phyloP scores from a whole-genome alignment of 1,140 invertebrate genomes.

The Cydia fagiglandana region DNA sequence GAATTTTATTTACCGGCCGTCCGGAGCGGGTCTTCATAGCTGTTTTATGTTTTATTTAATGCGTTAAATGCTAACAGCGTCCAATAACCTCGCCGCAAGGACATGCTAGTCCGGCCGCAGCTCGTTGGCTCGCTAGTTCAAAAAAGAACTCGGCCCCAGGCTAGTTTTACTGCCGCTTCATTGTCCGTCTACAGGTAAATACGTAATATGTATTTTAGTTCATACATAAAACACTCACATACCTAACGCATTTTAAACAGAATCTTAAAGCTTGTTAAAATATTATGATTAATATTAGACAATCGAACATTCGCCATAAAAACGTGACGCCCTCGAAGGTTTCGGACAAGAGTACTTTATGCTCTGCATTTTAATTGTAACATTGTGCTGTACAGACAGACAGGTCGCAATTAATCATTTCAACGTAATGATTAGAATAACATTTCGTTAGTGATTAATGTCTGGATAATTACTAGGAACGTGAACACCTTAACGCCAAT shows the following conservation, averaged over 20 bases:
- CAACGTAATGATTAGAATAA: slow-evolving; percentile 46
- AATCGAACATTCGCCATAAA: not conserved
- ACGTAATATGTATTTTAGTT: not conserved
- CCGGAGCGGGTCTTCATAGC: slow-evolving; percentile 71
- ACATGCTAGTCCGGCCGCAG: slow-evolving; percentile 57
- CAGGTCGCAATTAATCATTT: slow-evolving; percentile 54
- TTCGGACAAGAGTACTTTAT: slow-evolving; percentile 30
- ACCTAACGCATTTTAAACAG: not conserved
- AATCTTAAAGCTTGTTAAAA: not conserved
- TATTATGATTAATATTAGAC: not conserved
- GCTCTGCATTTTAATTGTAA: slow-evolving; percentile 40
- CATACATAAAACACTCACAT: not conserved
- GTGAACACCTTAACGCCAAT: slow-evolving; percentile 31
- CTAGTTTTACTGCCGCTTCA: slow-evolving; percentile 49
- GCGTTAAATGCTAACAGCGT: slow-evolving; percentile 74
- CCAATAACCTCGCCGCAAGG: slow-evolving; percentile 74
- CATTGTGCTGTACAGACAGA: slow-evolving; percentile 41
- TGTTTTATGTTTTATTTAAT: slow-evolving; percentile 66
- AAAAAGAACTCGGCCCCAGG: slow-evolving; percentile 43
- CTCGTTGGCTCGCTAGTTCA: slow-evolving; percentile 49
- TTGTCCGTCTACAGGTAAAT: slow-evolving; percentile 28
- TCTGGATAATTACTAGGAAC: slow-evolving; percentile 49
- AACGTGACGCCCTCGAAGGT: slow-evolving; percentile 33
- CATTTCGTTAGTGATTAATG: slow-evolving; percentile 58
- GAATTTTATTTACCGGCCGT: slow-evolving; percentile 68